Evolutionary conservation across 2,888 invertebrate species (phyloP).

Genomic region (Campoletis raptor): DNA sequence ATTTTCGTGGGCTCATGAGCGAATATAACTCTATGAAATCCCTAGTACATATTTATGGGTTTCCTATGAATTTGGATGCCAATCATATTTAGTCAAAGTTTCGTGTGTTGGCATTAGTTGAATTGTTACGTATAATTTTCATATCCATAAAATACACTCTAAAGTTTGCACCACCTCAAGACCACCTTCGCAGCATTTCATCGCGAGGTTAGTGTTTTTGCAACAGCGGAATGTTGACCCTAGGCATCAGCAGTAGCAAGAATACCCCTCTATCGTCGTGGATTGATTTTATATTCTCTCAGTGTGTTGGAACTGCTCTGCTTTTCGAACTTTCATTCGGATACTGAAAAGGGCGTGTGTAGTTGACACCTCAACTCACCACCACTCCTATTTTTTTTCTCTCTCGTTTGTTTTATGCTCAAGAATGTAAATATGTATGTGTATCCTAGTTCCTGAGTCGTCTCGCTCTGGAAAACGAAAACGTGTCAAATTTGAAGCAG

Average conservation of each 20-base stretch:
- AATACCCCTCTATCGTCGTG: constrained; percentile 54
- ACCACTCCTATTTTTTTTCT: constrained; percentile 42
- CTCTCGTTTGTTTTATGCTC: constrained; percentile 45
- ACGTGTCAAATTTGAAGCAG: constrained; percentile 64
- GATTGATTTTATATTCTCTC: constrained; percentile 69
- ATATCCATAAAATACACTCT: background rate
- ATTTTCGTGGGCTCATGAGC: background rate
- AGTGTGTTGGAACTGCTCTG: constrained; percentile 53
- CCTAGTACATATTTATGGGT: background rate
- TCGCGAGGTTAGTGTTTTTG: constrained; percentile 28
- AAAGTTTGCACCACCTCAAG: constrained; percentile 58
- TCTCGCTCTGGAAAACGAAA: constrained; percentile 35
- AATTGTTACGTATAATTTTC: constrained; percentile 15
- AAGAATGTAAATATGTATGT: constrained; percentile 24
- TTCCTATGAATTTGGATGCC: background rate
- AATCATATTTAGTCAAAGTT: background rate
- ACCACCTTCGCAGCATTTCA: constrained; percentile 34
- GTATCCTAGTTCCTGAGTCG: constrained; percentile 28
- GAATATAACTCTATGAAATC: background rate
- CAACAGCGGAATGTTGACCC: constrained; percentile 57
- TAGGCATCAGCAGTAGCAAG: constrained; percentile 30
- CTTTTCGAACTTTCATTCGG: constrained; percentile 80
- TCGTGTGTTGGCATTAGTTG: background rate
- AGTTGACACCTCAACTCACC: constrained; percentile 75
- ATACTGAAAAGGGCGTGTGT: constrained; percentile 71